Evolutionary conservation across 2,888 invertebrate species (phyloP).

Genomic region (Pardosa pseudoannulata): DNA sequence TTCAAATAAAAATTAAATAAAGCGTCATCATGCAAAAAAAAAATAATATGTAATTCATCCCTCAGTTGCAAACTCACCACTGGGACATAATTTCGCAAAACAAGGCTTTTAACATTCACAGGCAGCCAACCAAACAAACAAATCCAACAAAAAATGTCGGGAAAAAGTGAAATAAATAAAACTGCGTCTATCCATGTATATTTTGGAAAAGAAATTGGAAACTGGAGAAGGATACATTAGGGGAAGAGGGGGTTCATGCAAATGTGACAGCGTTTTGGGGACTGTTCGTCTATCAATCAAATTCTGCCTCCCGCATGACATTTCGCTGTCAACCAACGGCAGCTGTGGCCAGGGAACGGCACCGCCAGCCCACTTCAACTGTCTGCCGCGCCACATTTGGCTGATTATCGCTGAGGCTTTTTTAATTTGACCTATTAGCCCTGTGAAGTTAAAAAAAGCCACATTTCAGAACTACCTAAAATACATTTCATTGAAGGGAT

Average conservation of each 20-base stretch:
- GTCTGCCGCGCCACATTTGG: constrained; percentile 47
- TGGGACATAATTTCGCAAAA: constrained; percentile 38
- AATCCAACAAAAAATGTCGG: constrained; percentile 25
- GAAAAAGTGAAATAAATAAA: constrained; percentile 32
- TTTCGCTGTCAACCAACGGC: constrained; percentile 67
- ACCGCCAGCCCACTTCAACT: constrained; percentile 25
- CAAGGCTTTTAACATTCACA: constrained; percentile 31
- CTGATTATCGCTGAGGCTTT: constrained; percentile 34
- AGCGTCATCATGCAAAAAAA: not conserved
- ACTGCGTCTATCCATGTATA: constrained; percentile 46
- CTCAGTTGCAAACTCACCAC: not conserved
- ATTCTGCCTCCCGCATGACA: constrained; percentile 57
- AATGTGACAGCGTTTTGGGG: constrained; percentile 45
- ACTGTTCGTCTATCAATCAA: constrained; percentile 68
- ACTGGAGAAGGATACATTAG: constrained; percentile 58
- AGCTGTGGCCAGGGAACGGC: constrained; percentile 51
- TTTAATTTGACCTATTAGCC: not conserved
- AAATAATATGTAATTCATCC: constrained; percentile 7
- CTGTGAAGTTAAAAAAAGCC: too few species aligned
- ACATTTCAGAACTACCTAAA: too few species aligned
- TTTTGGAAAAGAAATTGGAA: constrained; percentile 57
- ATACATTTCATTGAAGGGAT: too few species aligned
- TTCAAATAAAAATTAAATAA: constrained; percentile 13
- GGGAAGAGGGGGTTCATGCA: constrained; percentile 35
- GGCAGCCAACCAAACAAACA: constrained; percentile 3